Evolutionary conservation across 2,888 invertebrate genomes (phyloP), one percentile per base, ranked within the genome.

Genomic region (Synanthedon formicaeformis): DNA sequence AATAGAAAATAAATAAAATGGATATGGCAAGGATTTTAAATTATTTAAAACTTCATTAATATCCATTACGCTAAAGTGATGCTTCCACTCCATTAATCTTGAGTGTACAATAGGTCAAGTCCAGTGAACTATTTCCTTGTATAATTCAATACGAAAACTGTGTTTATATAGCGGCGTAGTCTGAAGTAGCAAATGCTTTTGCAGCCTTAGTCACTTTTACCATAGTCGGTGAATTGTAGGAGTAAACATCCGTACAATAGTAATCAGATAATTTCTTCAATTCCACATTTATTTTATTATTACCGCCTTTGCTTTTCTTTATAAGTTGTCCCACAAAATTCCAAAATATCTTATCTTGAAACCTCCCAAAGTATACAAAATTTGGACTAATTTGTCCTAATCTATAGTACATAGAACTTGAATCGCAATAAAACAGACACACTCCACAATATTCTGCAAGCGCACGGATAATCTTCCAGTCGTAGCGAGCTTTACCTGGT

Each of bases 391-490:
- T 69, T 60, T 84, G 74, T 0, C 60, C 65, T 60, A 86, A 61
- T 52, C 86, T 71, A 40, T 60, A 60, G 48, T 64, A 65, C 13
- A 86, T 58, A 1, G 74, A 64, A 48, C 56, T 58, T 16, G 65
- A 56, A 55, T 85, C 81, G 45, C 63, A 62, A 52, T 85, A 86
- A 55, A 58, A 66, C 41, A 84, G 54, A 53, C 64, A 63, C 18
- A 80, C 53, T 1, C 72, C 70, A 49, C 71, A 66, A 54, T 72
- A 81, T 56, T 84, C 82, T 0, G 82, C 81, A 13, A 86, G 54
- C 1, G 86, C 86, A 41, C 82, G 72, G 59, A 99, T 90, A 61
- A 99, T 97, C 85, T 99, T 99, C 99, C 99, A 99, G 76, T 99
- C 98, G 60, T 94, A 93, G 49, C 98, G 92, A 0, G 98, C 98